A percentile compares a stretch with the other conserved stretches of the same genome.
Evolutionary conservation across 2,888 invertebrate genomes (phyloP).

Genomic region (Cancer borealis): DNA sequence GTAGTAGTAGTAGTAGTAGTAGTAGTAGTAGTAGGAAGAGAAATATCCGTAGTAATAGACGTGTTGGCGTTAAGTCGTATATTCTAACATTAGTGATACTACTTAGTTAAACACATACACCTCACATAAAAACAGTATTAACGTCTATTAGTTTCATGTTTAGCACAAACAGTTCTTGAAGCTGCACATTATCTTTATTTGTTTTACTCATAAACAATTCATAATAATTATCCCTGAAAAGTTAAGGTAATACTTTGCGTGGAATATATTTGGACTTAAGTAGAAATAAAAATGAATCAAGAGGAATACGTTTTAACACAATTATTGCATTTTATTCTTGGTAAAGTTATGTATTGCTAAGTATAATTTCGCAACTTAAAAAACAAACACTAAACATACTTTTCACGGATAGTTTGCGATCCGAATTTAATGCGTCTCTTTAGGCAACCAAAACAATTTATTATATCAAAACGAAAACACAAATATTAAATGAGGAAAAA

Average conservation of each 20-base stretch:
- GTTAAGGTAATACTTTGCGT: background rate
- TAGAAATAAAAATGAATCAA: background rate
- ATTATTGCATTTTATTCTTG: background rate
- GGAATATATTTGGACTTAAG: background rate
- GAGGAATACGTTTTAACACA: background rate
- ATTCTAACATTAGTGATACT: background rate
- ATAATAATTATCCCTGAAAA: background rate
- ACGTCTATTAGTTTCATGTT: background rate
- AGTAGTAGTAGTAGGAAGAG: background rate
- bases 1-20: slow-evolving; percentile 32
- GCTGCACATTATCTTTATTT: background rate
- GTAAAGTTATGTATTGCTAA: background rate
- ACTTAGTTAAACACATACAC: background rate
- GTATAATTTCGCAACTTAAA: background rate
- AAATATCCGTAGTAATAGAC: background rate
- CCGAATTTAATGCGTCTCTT: background rate
- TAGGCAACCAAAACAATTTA: background rate
- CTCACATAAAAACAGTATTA: background rate
- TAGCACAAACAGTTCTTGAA: background rate
- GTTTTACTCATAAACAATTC: background rate
- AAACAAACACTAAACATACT: background rate
- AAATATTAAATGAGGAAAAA: background rate
- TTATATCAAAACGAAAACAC: background rate
- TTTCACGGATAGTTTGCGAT: background rate
- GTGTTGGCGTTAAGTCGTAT: background rate